phyloP scores from a whole-genome alignment of 2,888 invertebrate genomes.

The Polyploca ridens region DNA sequence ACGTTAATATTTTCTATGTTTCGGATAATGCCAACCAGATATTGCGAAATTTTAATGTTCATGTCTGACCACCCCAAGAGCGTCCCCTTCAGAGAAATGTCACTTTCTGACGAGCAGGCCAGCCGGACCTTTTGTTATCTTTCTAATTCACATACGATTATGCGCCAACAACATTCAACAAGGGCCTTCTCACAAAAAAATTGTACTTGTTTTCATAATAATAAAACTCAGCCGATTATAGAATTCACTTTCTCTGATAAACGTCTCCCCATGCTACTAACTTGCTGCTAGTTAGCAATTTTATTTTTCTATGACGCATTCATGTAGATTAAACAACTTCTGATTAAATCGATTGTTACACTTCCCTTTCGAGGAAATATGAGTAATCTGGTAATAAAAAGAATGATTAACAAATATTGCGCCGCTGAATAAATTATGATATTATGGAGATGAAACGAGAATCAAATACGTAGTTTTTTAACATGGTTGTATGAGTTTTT shows the following conservation, averaged over 20 bases:
- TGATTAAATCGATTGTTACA: slow-evolving; percentile 61
- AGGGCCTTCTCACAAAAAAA: slow-evolving; percentile 63
- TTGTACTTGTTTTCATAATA: slow-evolving; percentile 71
- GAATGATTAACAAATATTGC: background rate
- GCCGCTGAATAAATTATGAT: background rate
- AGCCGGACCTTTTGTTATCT: slow-evolving; percentile 60
- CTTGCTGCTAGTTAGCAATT: slow-evolving; percentile 50
- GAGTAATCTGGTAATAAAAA: slow-evolving; percentile 18
- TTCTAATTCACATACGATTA: slow-evolving; percentile 74
- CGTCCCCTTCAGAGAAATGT: slow-evolving; percentile 64
- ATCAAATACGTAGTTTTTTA: background rate
- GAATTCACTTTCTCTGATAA: slow-evolving; percentile 66
- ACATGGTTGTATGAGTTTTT: background rate
- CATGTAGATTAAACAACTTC: slow-evolving; percentile 52
- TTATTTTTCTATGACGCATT: slow-evolving; percentile 48
- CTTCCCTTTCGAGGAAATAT: slow-evolving; percentile 39
- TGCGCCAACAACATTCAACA: slow-evolving; percentile 65
- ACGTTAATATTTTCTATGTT: slow-evolving; percentile 23
- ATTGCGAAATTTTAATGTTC: slow-evolving; percentile 42
- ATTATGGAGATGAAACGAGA: background rate
- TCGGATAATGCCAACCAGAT: slow-evolving; percentile 16
- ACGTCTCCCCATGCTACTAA: slow-evolving; percentile 48
- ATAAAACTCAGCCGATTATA: slow-evolving; percentile 63
- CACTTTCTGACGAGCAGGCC: slow-evolving; percentile 67
- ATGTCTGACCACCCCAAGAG: slow-evolving; percentile 49